phyloP scores from a whole-genome alignment of 53 echinoderm and acorn worm genomes.

The Crossaster papposus region DNA sequence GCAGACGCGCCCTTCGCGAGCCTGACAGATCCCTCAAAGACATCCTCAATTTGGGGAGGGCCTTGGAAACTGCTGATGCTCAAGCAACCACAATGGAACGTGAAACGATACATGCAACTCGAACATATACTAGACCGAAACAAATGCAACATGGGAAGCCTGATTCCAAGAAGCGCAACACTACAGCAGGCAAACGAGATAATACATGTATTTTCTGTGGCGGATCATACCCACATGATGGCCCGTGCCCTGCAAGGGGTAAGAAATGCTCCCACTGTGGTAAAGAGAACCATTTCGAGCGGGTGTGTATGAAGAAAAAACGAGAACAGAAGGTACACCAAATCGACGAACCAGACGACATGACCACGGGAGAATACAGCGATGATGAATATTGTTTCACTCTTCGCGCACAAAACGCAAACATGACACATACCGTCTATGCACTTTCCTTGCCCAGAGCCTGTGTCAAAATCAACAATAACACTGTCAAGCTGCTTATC shows the following conservation, averaged over 20 bases:
- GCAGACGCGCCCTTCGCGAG: conserved; percentile 43
- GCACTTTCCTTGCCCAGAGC: neutral
- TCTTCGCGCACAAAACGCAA: too few relatives aligned
- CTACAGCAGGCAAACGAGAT: neutral
- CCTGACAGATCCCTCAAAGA: conserved; percentile 37
- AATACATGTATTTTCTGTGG: conserved; percentile 10
- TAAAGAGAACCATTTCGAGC: conserved; percentile 3
- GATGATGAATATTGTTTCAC: neutral
- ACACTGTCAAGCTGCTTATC: neutral
- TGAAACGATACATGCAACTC: neutral
- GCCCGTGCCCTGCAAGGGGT: conserved; percentile 24
- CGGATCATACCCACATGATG: conserved; percentile 13
- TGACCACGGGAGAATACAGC: neutral
- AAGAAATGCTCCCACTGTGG: conserved; percentile 18
- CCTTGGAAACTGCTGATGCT: conserved; percentile 24
- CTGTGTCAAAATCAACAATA: conserved; percentile 6
- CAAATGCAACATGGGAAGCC: neutral
- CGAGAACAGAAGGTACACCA: neutral
- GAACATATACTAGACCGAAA: neutral
- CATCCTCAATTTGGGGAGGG: conserved; percentile 37
- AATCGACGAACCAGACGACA: neutral
- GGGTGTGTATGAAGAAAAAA: neutral
- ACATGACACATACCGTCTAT: neutral
- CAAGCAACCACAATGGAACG: conserved; percentile 31
- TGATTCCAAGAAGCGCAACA: neutral